These are phyloP conservation scores for Corbicula japonica DNA, from an alignment of 2,888 invertebrate species.

Conservation along the genomic window DNA sequence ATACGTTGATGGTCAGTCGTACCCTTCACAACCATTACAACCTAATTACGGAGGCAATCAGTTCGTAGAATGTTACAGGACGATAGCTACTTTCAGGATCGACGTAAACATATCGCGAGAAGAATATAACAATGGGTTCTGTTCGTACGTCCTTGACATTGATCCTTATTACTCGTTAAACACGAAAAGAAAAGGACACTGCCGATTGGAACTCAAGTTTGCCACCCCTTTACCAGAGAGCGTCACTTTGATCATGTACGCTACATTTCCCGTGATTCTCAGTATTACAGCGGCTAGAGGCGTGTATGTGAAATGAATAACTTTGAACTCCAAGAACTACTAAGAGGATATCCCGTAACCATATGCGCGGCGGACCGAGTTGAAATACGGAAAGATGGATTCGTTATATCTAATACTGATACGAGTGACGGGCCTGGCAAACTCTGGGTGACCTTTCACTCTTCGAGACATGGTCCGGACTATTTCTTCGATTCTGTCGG, in stretches of 20 bases:
- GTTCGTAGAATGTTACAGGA: conserved; percentile 52
- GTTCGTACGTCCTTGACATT: conserved; percentile 38
- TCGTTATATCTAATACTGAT: conserved; percentile 12
- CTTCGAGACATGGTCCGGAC: conserved; percentile 27
- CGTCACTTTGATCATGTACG: conserved; percentile 53
- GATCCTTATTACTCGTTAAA: conserved; percentile 37
- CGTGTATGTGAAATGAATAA: conserved; percentile 32
- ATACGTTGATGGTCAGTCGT: conserved; percentile 54
- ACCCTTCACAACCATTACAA: conserved; percentile 51
- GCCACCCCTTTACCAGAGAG: conserved; percentile 45
- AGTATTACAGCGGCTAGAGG: conserved; percentile 22
- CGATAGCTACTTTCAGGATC: conserved; percentile 33
- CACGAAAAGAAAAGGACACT: conserved; percentile 46
- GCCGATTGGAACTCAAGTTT: conserved; percentile 53
- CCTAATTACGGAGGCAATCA: conserved; percentile 43
- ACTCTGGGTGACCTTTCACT: conserved; percentile 36
- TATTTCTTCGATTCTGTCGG: conserved; percentile 57
- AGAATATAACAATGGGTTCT: conserved; percentile 46
- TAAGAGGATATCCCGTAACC: conserved; percentile 14
- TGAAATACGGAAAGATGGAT: not conserved
- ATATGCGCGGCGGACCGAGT: conserved; percentile 7
- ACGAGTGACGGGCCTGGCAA: conserved; percentile 14
- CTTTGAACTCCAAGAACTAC: conserved; percentile 8
- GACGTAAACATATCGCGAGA: conserved; percentile 33
- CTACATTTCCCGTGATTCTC: conserved; percentile 44